A percentile compares a stretch with the other conserved stretches of the same genome.
Evolutionary conservation across 2,113 vertebrate genomes (phyloP).

Genomic region (Egretta garzetta): DNA sequence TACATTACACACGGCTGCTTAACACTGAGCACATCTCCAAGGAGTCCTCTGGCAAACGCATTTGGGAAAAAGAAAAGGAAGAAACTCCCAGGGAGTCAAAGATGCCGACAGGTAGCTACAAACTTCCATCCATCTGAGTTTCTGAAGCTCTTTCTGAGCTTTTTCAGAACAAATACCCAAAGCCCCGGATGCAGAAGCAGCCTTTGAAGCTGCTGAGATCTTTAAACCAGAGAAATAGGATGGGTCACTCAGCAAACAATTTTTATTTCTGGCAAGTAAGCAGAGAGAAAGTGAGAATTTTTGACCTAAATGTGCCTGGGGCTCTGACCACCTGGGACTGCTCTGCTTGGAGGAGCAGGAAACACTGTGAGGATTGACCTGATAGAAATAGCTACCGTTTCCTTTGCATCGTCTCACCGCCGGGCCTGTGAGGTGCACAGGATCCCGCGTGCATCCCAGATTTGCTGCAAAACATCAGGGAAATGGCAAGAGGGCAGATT

Average conservation of each 20-base stretch:
- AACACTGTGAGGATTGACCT: not conserved
- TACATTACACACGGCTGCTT: not conserved
- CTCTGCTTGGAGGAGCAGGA: slow-evolving; percentile 13
- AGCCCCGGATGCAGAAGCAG: not conserved
- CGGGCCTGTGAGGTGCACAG: not conserved
- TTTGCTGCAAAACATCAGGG: not conserved
- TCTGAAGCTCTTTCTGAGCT: not conserved
- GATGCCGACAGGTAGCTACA: not conserved
- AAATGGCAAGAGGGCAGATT: not conserved
- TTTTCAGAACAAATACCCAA: not conserved
- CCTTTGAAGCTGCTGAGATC: not conserved
- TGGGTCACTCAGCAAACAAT: not conserved
- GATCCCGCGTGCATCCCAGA: not conserved
- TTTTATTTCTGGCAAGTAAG: not conserved
- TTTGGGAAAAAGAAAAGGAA: not conserved
- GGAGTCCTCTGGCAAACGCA: not conserved
- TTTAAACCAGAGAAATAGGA: not conserved
- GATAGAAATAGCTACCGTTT: slow-evolving; percentile 49
- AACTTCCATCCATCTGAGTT: not conserved
- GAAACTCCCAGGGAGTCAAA: not conserved
- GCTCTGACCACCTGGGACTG: slow-evolving; percentile 6
- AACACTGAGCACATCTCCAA: not conserved
- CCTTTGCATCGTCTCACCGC: not conserved
- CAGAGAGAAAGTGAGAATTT: not conserved
- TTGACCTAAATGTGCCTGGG: not conserved